Conservation (phyloP, 2,113 vertebrate genomes). For the Gallinago undulata region DNA sequence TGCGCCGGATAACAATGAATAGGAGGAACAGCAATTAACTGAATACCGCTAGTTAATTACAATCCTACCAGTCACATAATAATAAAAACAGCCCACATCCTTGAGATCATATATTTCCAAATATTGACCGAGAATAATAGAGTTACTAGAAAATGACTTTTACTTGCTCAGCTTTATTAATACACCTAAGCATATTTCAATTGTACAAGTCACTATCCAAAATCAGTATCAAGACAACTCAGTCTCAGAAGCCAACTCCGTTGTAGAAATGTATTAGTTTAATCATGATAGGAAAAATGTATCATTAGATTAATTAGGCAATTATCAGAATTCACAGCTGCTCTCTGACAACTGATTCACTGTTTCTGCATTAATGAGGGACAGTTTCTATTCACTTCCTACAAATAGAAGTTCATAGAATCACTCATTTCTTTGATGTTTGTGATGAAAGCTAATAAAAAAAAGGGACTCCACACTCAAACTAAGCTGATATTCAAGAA, state of each 20-base stretch:
- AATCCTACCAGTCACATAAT: background rate
- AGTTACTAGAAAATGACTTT: background rate
- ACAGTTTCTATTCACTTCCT: slow-evolving; percentile 48
- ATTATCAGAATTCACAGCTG: slow-evolving; percentile 77
- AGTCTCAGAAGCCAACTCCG: slow-evolving; percentile 38
- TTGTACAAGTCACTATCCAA: slow-evolving; percentile 46
- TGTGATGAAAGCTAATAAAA: slow-evolving; percentile 43
- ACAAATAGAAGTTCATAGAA: slow-evolving; percentile 63
- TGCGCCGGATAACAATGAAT: background rate
- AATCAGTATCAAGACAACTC: slow-evolving; percentile 41
- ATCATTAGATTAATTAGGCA: slow-evolving; percentile 79
- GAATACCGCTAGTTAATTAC: background rate
- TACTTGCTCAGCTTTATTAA: background rate
- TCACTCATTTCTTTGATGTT: slow-evolving; percentile 49
- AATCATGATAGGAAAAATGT: slow-evolving; percentile 69
- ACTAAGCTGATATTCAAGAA: slow-evolving; percentile 22
- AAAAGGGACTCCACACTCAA: background rate
- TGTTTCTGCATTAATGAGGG: slow-evolving; percentile 57
- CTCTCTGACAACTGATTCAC: slow-evolving; percentile 65
- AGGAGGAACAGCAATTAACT: background rate
- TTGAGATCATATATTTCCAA: background rate
- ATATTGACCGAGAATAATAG: background rate
- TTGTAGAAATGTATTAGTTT: slow-evolving; percentile 55
- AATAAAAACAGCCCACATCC: background rate
- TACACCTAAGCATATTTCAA: background rate